Percentiles rank a stretch among this genome's conserved stretches.
Conservation (phyloP, 1,140 invertebrate genomes). For the Maniola jurtina region DNA sequence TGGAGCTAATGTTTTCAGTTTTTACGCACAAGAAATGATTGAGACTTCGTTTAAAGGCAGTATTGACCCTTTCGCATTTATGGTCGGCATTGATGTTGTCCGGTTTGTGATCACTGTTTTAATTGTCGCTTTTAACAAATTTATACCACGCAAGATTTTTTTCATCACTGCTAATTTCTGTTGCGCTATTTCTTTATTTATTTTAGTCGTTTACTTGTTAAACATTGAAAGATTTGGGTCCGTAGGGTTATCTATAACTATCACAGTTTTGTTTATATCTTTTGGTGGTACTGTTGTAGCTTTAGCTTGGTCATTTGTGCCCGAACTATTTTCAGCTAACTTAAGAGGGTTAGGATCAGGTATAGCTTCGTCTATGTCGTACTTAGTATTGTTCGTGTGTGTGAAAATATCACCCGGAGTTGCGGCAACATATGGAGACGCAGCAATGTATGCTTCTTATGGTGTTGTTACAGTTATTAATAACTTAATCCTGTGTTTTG, state of each 20-base stretch:
- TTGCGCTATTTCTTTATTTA: slow-evolving; percentile 35
- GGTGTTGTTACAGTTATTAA: slow-evolving; percentile 53
- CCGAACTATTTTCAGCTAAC: slow-evolving; percentile 57
- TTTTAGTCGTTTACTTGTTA: slow-evolving; percentile 39
- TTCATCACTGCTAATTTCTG: slow-evolving; percentile 40
- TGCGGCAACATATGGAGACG: slow-evolving; percentile 33
- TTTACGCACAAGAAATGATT: slow-evolving; percentile 56
- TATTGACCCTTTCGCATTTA: slow-evolving; percentile 42
- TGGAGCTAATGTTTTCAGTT: slow-evolving; percentile 46
- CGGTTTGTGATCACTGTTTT: slow-evolving; percentile 36
- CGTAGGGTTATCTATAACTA: slow-evolving; percentile 45
- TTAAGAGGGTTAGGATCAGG: slow-evolving; percentile 55
- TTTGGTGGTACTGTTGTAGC: slow-evolving; percentile 40
- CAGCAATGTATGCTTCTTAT: slow-evolving; percentile 36
- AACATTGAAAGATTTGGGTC: slow-evolving; percentile 29
- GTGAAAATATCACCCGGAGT: slow-evolving; percentile 48
- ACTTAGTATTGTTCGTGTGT: slow-evolving; percentile 40
- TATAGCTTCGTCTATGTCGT: slow-evolving; percentile 37
- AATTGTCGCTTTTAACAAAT: slow-evolving; percentile 41
- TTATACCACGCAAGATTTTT: slow-evolving; percentile 41
- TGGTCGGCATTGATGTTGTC: slow-evolving; percentile 42
- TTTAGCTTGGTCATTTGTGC: slow-evolving; percentile 52
- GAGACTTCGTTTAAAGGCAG: slow-evolving; percentile 39
- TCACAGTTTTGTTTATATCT: slow-evolving; percentile 44
- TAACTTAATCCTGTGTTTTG: slow-evolving; percentile 73